A percentile compares a stretch with the other conserved stretches of the same genome.
phyloP scores from a whole-genome alignment of 2,888 invertebrate species.

The Phaedon cochleariae region DNA sequence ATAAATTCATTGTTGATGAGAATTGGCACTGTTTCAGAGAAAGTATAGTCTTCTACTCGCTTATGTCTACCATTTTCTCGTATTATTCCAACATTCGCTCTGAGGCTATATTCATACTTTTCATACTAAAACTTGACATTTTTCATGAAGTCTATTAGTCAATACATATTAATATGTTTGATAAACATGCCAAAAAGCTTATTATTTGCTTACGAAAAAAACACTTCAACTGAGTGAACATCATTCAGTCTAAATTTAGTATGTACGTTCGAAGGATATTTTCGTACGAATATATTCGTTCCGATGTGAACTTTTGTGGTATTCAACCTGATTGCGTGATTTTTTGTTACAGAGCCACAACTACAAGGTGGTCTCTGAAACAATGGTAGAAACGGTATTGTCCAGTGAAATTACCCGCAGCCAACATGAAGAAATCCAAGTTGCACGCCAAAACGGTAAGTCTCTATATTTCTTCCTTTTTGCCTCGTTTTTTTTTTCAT shows the following conservation, averaged over 20 bases:
- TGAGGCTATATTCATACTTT: too few species aligned
- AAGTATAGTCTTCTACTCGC: too few species aligned
- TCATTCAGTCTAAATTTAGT: neutral
- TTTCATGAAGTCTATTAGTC: neutral
- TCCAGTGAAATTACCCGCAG: constrained; percentile 62
- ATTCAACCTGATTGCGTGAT: neutral
- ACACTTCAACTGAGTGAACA: neutral
- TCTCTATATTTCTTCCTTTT: constrained; percentile 12
- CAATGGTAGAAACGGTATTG: constrained; percentile 60
- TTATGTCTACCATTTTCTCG: too few species aligned
- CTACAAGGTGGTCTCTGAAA: constrained; percentile 55
- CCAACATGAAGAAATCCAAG: constrained; percentile 62
- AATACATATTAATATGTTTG: neutral
- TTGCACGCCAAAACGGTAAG: constrained; percentile 60
- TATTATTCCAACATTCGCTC: too few species aligned
- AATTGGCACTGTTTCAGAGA: too few species aligned
- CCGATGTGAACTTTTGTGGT: neutral
- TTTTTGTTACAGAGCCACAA: constrained; percentile 53
- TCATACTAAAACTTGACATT: neutral
- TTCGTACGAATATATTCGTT: neutral
- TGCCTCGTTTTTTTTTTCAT: neutral
- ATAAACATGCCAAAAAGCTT: neutral
- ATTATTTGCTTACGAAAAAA: neutral
- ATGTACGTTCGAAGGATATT: neutral
- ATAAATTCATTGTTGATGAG: too few species aligned